Percentiles rank a stretch among this genome's conserved stretches.
Evolutionary conservation across 2,797 vertebrate species (phyloP).

Genomic region (Trematomus bernacchii): DNA sequence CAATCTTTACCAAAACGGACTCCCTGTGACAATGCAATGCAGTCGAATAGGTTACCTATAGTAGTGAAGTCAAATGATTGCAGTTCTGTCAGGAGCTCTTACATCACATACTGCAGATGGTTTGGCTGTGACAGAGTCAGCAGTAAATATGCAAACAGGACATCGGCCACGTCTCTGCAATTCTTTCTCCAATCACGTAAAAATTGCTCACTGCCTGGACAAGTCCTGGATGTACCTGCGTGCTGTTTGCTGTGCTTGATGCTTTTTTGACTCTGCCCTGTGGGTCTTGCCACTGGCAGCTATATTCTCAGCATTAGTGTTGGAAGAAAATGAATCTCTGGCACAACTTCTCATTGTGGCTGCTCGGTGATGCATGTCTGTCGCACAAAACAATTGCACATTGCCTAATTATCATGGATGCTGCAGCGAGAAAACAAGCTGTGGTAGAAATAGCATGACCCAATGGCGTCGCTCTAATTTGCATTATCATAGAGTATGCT

Average conservation of each 20-base stretch:
- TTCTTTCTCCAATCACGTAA: constrained; percentile 45
- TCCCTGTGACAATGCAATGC: constrained; percentile 22
- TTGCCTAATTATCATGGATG: constrained; percentile 75
- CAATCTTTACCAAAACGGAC: constrained; percentile 40
- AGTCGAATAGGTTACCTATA: constrained; percentile 15
- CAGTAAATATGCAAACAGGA: constrained; percentile 55
- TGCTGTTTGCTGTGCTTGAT: constrained; percentile 32
- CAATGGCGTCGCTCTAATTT: constrained; percentile 70
- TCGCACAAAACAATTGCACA: constrained; percentile 51
- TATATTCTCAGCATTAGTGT: constrained; percentile 59
- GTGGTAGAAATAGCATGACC: constrained; percentile 70
- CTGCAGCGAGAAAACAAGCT: constrained; percentile 63
- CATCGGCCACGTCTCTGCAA: constrained; percentile 29
- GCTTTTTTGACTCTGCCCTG: constrained; percentile 37
- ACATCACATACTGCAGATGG: constrained; percentile 18
- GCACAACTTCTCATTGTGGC: constrained; percentile 54
- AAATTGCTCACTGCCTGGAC: constrained; percentile 48
- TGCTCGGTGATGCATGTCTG: constrained; percentile 66
- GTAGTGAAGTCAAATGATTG: constrained; percentile 15
- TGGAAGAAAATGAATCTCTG: constrained; percentile 39
- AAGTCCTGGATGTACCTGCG: constrained; percentile 44
- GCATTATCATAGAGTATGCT: constrained; percentile 76
- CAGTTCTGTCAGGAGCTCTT: constrained; percentile 48
- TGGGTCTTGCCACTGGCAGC: constrained; percentile 54
- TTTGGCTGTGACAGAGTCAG: constrained; percentile 49